Conservation (phyloP, 1,140 invertebrate species). For the Drosophila chauvacae region DNA sequence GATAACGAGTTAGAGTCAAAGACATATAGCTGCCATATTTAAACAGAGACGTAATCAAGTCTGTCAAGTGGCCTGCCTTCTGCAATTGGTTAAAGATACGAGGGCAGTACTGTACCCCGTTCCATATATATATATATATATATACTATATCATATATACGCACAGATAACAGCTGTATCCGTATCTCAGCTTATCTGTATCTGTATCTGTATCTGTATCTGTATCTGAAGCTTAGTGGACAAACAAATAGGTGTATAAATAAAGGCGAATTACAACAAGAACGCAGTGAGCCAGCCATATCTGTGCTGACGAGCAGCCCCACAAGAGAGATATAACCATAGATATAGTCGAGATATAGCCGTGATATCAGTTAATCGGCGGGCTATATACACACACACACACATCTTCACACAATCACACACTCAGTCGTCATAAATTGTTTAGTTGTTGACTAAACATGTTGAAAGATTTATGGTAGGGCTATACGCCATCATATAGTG, state of each 20-base stretch:
- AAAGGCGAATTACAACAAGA: slow-evolving; percentile 54
- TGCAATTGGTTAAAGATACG: slow-evolving; percentile 43
- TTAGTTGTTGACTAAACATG: slow-evolving; percentile 81
- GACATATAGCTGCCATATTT: slow-evolving; percentile 78
- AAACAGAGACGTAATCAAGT: slow-evolving; percentile 80
- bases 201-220: not conserved
- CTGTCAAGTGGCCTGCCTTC: slow-evolving; percentile 45
- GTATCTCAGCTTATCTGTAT: slow-evolving; percentile 10
- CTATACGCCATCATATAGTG: slow-evolving; percentile 71
- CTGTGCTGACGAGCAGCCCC: slow-evolving; percentile 44
- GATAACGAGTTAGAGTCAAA: slow-evolving; percentile 45
- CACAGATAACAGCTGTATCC: no score
- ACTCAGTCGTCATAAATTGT: slow-evolving; percentile 75
- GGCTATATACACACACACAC: slow-evolving; percentile 18
- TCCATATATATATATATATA: slow-evolving; percentile 1
- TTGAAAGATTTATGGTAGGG: slow-evolving; percentile 76
- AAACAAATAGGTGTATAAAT: slow-evolving; percentile 82
- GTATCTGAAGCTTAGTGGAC: slow-evolving; percentile 63
- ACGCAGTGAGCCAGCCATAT: slow-evolving; percentile 41
- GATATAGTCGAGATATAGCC: slow-evolving; percentile 30
- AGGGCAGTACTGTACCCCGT: slow-evolving; percentile 19
- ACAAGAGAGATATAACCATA: slow-evolving; percentile 40
- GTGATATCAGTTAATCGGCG: slow-evolving; percentile 73
- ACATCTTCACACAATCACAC: not conserved
- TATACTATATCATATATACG: not conserved